Evolutionary conservation across 2,888 invertebrate genomes (phyloP).

Genomic region (Synergus laeviventris): DNA sequence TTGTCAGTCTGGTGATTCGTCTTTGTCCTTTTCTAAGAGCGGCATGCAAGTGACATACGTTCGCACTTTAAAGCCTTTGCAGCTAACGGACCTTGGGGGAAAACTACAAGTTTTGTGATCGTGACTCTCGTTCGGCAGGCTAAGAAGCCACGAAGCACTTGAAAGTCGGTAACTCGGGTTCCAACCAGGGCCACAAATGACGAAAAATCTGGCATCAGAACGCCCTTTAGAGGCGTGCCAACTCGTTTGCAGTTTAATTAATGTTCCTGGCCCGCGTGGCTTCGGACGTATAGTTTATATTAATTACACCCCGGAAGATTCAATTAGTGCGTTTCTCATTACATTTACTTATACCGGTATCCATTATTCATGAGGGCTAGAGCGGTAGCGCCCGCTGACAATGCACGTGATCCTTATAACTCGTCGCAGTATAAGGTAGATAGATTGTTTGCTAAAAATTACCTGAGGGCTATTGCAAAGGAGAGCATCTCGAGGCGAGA

Average conservation of each 20-base stretch:
- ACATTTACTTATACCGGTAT: constrained; percentile 71
- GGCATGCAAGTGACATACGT: constrained; percentile 30
- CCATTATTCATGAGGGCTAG: constrained; percentile 70
- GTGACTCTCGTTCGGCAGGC: constrained; percentile 38
- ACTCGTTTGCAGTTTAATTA: constrained; percentile 65
- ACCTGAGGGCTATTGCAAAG: constrained; percentile 38
- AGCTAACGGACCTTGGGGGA: constrained; percentile 7
- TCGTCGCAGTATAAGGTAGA: constrained; percentile 47
- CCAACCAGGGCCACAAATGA: constrained; percentile 46
- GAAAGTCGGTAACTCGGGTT: constrained; percentile 37
- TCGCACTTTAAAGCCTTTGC: constrained; percentile 27
- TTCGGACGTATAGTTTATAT: constrained; percentile 70
- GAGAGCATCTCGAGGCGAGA: constrained; percentile 16
- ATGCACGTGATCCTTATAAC: constrained; percentile 63
- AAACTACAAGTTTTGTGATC: constrained; percentile 4
- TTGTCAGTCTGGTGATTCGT: constrained; percentile 23
- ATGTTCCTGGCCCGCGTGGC: constrained; percentile 61
- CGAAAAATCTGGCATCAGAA: constrained; percentile 54
- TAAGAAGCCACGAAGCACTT: constrained; percentile 20
- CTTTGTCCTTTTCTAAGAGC: constrained; percentile 30
- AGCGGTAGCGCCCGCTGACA: constrained; percentile 63
- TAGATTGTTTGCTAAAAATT: constrained; percentile 48
- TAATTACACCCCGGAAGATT: constrained; percentile 74
- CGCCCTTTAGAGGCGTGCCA: constrained; percentile 1
- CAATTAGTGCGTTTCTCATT: constrained; percentile 75